Conservation (phyloP, 37 sponge, comb jelly and placozoan genomes). For the Halichondria panicea region DNA sequence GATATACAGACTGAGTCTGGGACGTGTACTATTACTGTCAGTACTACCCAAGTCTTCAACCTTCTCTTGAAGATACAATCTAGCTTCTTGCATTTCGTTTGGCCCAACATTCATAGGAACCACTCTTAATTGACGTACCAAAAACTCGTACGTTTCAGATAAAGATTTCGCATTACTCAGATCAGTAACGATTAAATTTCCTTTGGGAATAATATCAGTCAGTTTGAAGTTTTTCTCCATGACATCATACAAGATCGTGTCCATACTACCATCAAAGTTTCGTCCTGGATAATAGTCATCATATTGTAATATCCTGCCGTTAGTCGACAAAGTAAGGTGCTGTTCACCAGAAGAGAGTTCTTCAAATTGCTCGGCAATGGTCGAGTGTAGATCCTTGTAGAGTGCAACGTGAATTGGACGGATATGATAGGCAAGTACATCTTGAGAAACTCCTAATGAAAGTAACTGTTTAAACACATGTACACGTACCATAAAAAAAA, state of each 20-base stretch:
- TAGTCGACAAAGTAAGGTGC: conserved; percentile 1
- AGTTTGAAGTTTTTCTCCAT: conserved; percentile 31
- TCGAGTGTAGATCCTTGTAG: conserved; percentile 6
- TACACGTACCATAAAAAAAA: too few relatives aligned
- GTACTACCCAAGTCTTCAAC: conserved; percentile 6
- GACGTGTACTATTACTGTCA: not conserved
- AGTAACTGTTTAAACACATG: not conserved
- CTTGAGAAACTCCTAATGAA: conserved; percentile 1
- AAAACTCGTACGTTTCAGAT: not conserved
- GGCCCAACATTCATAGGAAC: not conserved
- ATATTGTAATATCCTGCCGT: conserved; percentile 4
- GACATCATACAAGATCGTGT: not conserved
- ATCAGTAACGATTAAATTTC: not conserved
- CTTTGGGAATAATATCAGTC: conserved; percentile 24
- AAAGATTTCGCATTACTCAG: not conserved
- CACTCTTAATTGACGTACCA: not conserved
- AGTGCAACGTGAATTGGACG: not conserved
- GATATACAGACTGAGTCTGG: conserved; percentile 34
- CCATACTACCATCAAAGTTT: conserved; percentile 12
- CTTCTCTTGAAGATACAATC: conserved; percentile 4
- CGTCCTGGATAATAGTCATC: conserved; percentile 24
- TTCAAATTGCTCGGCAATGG: not conserved
- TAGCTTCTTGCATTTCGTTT: not conserved
- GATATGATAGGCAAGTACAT: not conserved
- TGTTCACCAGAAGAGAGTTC: not conserved